Conservation (phyloP, 2,797 vertebrate species). For the Cuculus canorus region DNA sequence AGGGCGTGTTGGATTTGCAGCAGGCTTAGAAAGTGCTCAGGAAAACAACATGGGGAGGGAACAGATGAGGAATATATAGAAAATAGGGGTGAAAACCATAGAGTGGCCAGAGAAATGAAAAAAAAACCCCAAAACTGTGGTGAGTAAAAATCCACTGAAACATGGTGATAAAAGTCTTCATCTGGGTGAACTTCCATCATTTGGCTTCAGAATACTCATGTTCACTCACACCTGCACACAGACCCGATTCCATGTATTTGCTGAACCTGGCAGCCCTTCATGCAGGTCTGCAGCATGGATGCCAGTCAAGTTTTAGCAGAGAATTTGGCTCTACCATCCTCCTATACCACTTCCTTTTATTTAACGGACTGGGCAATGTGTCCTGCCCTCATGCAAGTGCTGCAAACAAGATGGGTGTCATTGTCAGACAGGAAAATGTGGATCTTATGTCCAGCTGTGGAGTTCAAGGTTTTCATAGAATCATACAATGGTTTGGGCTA, state of each 20-base stretch:
- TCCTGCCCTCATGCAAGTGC: neutral
- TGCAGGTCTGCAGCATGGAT: neutral
- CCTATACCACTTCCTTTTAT: neutral
- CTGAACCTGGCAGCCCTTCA: neutral
- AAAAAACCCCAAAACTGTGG: neutral
- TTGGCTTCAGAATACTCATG: neutral
- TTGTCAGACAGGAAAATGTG: neutral
- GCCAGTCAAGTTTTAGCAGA: neutral
- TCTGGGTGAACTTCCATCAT: neutral
- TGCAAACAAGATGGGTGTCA: neutral
- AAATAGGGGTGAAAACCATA: neutral
- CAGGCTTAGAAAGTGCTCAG: neutral
- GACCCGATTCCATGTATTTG: neutral
- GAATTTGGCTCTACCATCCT: neutral
- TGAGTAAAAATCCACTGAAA: neutral
- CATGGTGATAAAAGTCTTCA: neutral
- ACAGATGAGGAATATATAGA: neutral
- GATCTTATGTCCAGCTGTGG: neutral
- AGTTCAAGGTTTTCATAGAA: neutral
- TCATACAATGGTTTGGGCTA: too few relatives aligned
- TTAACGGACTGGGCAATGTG: neutral
- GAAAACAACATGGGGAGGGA: neutral
- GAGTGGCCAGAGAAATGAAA: neutral
- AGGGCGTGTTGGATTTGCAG: neutral
- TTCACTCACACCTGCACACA: neutral